These are phyloP conservation scores for Philopotamus ludificatus DNA, from an alignment of 1,140 invertebrate species.

Conservation along the genomic window DNA sequence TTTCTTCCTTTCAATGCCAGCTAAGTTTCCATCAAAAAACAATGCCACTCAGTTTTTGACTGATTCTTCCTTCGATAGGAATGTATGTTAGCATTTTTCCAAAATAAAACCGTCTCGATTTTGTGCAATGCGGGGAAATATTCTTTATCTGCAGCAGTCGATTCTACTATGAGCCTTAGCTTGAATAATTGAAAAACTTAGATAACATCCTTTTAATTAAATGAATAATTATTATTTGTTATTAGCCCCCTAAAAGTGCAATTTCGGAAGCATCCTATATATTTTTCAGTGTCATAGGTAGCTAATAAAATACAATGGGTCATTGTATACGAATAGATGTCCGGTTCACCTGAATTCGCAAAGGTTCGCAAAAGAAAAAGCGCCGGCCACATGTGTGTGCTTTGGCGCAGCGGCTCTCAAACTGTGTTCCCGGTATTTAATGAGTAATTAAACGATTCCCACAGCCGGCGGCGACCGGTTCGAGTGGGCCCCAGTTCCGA, in stretches of 20 bases:
- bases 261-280: too few species aligned
- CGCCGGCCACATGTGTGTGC: background rate
- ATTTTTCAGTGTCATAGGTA: too few species aligned
- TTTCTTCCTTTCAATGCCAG: too few species aligned
- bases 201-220: background rate
- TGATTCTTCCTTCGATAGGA: too few species aligned
- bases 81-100: too few species aligned
- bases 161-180: too few species aligned
- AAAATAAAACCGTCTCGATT: too few species aligned
- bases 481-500: background rate
- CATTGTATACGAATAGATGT: conserved; percentile 16
- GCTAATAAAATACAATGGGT: conserved; percentile 16
- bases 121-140: too few species aligned
- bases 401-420: background rate
- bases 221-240: background rate
- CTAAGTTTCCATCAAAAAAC: too few species aligned
- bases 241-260: too few species aligned
- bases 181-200: background rate
- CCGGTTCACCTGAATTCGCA: conserved; percentile 16
- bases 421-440: background rate
- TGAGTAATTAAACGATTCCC: background rate
- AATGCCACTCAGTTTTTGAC: too few species aligned
- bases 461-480: background rate
- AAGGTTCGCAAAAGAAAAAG: conserved; percentile 2
- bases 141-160: too few species aligned